Percentiles rank a stretch among this genome's conserved stretches.
phyloP scores from a whole-genome alignment of 2,113 vertebrate species.

The Ornithorhynchus anatinus region DNA sequence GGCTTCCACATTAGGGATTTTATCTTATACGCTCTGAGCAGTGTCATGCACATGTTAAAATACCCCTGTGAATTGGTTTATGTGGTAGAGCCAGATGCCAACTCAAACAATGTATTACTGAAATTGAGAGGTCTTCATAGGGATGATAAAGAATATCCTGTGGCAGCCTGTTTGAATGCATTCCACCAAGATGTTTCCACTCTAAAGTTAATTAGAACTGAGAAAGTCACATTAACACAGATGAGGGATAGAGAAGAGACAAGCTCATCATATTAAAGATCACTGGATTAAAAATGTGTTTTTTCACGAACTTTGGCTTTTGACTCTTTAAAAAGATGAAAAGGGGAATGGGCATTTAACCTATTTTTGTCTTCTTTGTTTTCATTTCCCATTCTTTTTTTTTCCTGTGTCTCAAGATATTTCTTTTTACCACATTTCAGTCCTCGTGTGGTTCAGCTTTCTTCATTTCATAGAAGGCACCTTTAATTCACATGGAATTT shows the following conservation, averaged over 20 bases:
- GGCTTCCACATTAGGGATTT: background rate
- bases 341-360: fast-evolving
- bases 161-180: background rate
- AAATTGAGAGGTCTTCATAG: slow-evolving; percentile 1
- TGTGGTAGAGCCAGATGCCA: slow-evolving; percentile 41
- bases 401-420: background rate
- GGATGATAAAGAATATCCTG: background rate
- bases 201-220: background rate
- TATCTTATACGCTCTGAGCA: slow-evolving; percentile 24
- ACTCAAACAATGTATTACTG: slow-evolving; percentile 10
- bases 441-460: background rate
- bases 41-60: slow-evolving; percentile 39
- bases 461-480: background rate
- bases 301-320: background rate
- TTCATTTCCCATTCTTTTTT: background rate
- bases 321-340: background rate
- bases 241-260: slow-evolving; percentile 6
- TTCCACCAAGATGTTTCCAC: background rate
- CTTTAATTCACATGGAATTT: background rate
- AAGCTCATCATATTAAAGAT: background rate
- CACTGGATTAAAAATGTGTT: background rate
- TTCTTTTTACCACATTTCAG: background rate
- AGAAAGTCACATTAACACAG: background rate
- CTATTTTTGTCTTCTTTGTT: background rate
- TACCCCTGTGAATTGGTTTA: background rate